Evolutionary conservation across 2,113 vertebrate genomes (phyloP).

Genomic region (Ophiodon elongatus): DNA sequence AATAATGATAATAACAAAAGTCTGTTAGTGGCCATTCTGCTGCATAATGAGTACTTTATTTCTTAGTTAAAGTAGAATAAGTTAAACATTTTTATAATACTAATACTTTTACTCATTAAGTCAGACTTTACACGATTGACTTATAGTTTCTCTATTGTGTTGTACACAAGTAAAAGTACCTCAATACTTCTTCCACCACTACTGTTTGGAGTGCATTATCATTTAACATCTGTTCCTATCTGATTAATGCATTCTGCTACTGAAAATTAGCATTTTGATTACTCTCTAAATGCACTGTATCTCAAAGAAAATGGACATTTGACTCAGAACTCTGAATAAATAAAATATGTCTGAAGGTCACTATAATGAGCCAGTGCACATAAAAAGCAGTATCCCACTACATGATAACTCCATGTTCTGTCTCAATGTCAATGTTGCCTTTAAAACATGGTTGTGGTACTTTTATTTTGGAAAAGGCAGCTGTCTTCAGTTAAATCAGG

Average conservation of each 20-base stretch:
- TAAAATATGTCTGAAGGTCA: background rate
- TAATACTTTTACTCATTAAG: background rate
- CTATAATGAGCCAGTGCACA: too few relatives aligned
- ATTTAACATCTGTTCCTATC: background rate
- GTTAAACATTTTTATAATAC: background rate
- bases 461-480: background rate
- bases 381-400: background rate
- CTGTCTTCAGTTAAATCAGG: background rate
- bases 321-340: too few relatives aligned
- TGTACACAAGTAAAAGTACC: background rate
- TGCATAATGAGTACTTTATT: background rate
- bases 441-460: background rate
- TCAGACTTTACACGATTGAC: background rate
- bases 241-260: background rate
- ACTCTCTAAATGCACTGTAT: background rate
- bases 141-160: background rate
- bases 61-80: background rate
- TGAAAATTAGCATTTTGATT: background rate
- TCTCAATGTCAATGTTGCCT: background rate
- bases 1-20: background rate
- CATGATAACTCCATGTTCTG: background rate
- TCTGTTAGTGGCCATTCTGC: too few relatives aligned
- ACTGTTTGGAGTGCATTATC: background rate
- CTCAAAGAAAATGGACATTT: background rate
- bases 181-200: background rate